A percentile compares a stretch with the other conserved stretches of the same genome.
These are phyloP conservation scores for Metacarcinus magister DNA, from an alignment of 2,888 invertebrate genomes.

Conservation along the genomic window DNA sequence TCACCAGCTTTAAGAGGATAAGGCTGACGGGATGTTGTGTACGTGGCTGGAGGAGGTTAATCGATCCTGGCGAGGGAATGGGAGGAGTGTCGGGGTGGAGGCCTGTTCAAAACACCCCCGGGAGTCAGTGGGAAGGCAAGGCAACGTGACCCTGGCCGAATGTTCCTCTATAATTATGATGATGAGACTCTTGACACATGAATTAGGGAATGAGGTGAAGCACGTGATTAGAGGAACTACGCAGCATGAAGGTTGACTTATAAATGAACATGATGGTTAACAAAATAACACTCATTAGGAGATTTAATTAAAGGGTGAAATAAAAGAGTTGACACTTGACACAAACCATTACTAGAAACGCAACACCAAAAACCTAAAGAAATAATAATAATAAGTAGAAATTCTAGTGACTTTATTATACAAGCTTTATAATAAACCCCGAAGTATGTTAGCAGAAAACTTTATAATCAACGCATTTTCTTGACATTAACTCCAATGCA, in stretches of 20 bases:
- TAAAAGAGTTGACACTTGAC: neutral
- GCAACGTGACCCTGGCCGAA: neutral
- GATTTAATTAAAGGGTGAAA: neutral
- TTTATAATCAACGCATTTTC: neutral
- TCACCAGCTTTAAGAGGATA: neutral
- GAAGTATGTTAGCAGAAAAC: neutral
- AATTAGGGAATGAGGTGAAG: neutral
- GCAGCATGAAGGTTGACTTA: neutral
- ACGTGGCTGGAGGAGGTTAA: neutral
- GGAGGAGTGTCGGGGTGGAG: neutral
- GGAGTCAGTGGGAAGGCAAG: neutral
- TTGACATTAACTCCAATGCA: neutral
- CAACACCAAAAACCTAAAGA: too few species aligned
- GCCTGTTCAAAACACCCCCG: neutral
- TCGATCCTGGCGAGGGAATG: neutral
- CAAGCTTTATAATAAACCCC: neutral
- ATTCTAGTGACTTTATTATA: neutral
- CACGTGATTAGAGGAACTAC: neutral
- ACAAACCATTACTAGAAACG: too few species aligned
- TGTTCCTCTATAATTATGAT: neutral
- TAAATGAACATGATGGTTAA: neutral
- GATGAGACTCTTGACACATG: neutral
- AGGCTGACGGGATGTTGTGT: neutral
- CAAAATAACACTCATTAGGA: neutral
- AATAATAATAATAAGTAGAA: too few species aligned